Evolutionary conservation across 2,888 invertebrate species (phyloP).

Genomic region (Ophioninae sp.): DNA sequence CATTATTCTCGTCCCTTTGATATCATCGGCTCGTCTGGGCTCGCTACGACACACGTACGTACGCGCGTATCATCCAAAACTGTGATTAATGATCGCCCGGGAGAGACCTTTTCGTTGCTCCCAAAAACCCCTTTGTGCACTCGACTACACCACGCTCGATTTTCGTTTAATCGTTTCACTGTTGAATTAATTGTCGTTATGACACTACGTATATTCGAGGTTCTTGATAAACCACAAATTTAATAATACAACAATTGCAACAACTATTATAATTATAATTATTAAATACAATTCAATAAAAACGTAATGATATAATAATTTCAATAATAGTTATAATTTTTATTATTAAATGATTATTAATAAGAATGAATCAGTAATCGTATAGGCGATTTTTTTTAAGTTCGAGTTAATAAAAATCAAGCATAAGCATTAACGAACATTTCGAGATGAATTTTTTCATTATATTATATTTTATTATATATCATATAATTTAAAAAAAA

Average conservation of each 20-base stretch:
- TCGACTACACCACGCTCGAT: constrained; percentile 8
- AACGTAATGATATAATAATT: not conserved
- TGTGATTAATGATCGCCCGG: constrained; percentile 45
- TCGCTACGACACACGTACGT: not conserved
- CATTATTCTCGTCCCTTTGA: constrained; percentile 9
- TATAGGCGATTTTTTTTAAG: too few relatives aligned
- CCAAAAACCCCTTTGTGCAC: constrained; percentile 14
- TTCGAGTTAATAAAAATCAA: too few relatives aligned
- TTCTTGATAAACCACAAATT: not conserved
- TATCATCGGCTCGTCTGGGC: constrained; percentile 3
- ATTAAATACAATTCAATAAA: too few relatives aligned
- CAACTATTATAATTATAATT: not conserved
- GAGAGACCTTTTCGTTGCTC: constrained; percentile 16
- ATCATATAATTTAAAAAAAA: too few relatives aligned
- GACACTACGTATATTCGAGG: not conserved
- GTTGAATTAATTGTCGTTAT: not conserved
- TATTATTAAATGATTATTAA: too few relatives aligned
- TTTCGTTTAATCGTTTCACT: constrained; percentile 10
- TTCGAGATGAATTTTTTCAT: too few relatives aligned
- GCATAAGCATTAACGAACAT: too few relatives aligned
- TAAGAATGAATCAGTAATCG: too few relatives aligned
- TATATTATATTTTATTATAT: too few relatives aligned
- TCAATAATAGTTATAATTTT: too few relatives aligned
- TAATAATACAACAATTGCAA: not conserved
- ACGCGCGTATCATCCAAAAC: constrained; percentile 9